Evolutionary conservation across 1,140 invertebrate genomes (phyloP), one percentile per base, ranked within the genome.

Genomic region (Lutraria rhynchaena): DNA sequence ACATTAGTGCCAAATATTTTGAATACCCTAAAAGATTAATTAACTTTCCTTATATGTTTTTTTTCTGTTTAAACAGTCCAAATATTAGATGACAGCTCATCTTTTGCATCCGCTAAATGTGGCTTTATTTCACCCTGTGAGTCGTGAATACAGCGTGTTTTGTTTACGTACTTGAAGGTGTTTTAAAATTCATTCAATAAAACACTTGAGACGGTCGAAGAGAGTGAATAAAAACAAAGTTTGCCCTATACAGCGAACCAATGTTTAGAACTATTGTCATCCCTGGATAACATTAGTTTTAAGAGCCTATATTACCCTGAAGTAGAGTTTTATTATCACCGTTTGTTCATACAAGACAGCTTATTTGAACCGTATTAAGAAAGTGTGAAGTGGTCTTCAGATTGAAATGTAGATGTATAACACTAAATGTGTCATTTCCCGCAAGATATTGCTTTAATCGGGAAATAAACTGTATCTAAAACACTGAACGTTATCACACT

Each of bases 321-420:
- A 67, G 63, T 67, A 67, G 46, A 46, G 63, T 49, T 67, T 65
- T 67, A 67, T 46, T 67, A 24, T 15, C 24, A 35, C n/a, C 37
- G 63, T 67, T 67, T 67, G 63, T 67, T 67, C 41, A 67, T 46
- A 51, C 19, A 46, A 67, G 63, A 24, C 27, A 49, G 49, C 44
- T 15, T 67, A 22, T 67, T 67, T 46, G 63, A 67, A 67, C 22
- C 63, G 63, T 67, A 67, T 67, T 67, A 67, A 67, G 63, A 67
- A 67, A 46, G 63, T 67, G 63, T 67, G 63, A 67, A 67, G 63
- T 67, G 63, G 37, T 67, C 63, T 67, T 27, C 3, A 67, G 41
- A 67, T 46, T 46, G 41, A 46, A 3, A 31, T 49, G 27, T 67
- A 67, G 63, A 67, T 67, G 13, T 67, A 67, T 67, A 27, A 49